Evolutionary conservation across 1,140 invertebrate genomes (phyloP), one percentile per base, ranked within the genome.

Genomic region (Antheraea mylitta): DNA sequence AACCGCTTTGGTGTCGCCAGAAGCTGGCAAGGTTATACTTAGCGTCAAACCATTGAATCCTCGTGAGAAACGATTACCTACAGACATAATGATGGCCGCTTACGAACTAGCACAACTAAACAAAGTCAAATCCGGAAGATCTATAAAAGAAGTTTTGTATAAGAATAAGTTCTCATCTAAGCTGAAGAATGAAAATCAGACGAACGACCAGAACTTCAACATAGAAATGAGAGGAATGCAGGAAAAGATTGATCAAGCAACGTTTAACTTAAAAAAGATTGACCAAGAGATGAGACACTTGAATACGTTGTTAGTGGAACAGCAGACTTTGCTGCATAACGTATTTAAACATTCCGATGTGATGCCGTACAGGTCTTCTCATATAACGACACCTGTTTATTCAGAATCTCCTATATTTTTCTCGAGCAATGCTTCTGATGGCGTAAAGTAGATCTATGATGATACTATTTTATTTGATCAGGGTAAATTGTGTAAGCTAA

Each of bases 11-110:
- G 87, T 94, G 0, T 93, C 93, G 16, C 94, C 94, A 0, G 88
- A 92, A 69, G 92, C 92, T 16, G 94, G 93, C 45, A 92, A 93
- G 74, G 93, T 93, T 0, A 93, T 95, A 18, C 79, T 95, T 11
- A 93, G 94, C 64, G 94, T 95, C 0, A 95, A 95, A 75, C 95
- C 95, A 0, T 85, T 95, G 18, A 95, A 95, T 85, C 94, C 94
- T 0, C 81, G 94, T 38, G 95, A 95, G 70, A 95, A 94, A 72
- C 86, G 95, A 70, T 77, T 96, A 22, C 95, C 95, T 0, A 94
- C 93, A 19, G 94, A 95, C 69, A 94, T 95, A 62, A 90, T 95
- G 81, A 94, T 94, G 82, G 93, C 93, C 0, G 94, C 94, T n/a
- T 94, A 94, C 42, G 94, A 94, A 75, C 82, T 95, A 58, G 94